Evolutionary conservation across 2,888 invertebrate species (phyloP), one percentile per base, ranked within the genome.

Genomic region (Formica aserva): DNA sequence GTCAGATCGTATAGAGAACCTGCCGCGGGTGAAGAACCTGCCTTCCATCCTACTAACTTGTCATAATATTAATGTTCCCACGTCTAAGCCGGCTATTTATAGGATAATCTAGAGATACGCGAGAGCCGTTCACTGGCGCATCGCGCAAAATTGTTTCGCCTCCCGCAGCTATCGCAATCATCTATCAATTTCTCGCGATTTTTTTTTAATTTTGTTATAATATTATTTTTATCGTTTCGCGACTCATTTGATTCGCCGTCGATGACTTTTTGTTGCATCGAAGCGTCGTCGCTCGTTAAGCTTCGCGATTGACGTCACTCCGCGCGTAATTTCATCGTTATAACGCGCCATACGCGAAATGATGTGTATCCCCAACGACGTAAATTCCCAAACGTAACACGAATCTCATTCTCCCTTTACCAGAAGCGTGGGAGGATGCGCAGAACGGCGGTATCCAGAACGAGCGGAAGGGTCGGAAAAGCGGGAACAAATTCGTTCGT

Each of bases 21-120:
- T 83, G 86, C 77, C 82, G 85, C 84, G 86, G 86, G 88, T 84
- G 82, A 72, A 90, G 84, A 88, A 89, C 88, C 86, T 87, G 90
- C 87, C 88, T 86, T 91, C 89, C 83, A 89, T 90, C 89, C 88
- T 60, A 88, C 89, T 87, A 90, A 91, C 90, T 92, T 92, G 91
- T 91, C 91, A 88, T 84, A 86, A 90, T 90, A 91, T 91, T 89
- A 89, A 91, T 90, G 89, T 87, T 83, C 76, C 72, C 87, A 77
- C 75, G 84, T 86, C 88, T 87, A 87, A 88, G 86, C 86, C 86
- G 86, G 82, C 89, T 87, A 89, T 90, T 90, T 88, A 91, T 87
- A 87, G 85, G 85, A 78, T 85, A 85, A 84, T 84, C 80, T 65
- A 48, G 60, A 35, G 72, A 72, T 71, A 66, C 41, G 52, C n/a